Evolutionary conservation across 1,140 invertebrate genomes (phyloP), one percentile per base, ranked within the genome.

Genomic region (Yoshiicerus persimilis): DNA sequence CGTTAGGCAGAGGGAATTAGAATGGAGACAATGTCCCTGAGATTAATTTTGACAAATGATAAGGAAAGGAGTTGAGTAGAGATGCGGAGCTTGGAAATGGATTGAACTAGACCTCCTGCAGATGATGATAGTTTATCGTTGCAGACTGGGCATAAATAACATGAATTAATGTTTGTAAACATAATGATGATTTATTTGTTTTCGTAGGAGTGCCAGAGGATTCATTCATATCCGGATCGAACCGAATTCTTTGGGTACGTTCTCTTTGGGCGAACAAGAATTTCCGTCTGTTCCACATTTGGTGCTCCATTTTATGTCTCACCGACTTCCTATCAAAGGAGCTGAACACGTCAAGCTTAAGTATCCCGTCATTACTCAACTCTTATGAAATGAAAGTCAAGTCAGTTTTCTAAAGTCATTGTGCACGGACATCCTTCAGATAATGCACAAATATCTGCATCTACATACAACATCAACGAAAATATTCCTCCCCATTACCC

Each of bases 171-270:
- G 64, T 70, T 70, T 16, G 27, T 11, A 0, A 23, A 30, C 62
- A 30, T 86, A 88, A 80, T 77, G 32, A 70, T 89, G 64, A 89
- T 66, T 64, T 86, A 87, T 90, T 91, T 89, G 91, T 92, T 91
- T 91, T 94, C 94, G 2, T 93, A 98, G 97, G 92, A 97, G 97
- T 92, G 96, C 96, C 34, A 94, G 96, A 92, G 97, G 97, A 23
- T 98, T 97, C 91, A 98, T 99, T 96, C 98, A 99, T 91, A 97
- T 98, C 95, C 95, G 97, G 86, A 98, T 98, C 66, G 96, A 97
- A 91, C 95, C 95, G 91, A 94, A 95, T 88, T 87, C 87, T 66
- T 86, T 88, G 66, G 91, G 90, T n/a, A 87, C 80, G 2, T 90
- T 85, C 47, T 87, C 86, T 34, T 86, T 90, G 77, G 89, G 75